Percentiles rank a stretch among this genome's conserved stretches.
phyloP scores from a whole-genome alignment of 1,140 invertebrate species.

The Mylabris phalerata region DNA sequence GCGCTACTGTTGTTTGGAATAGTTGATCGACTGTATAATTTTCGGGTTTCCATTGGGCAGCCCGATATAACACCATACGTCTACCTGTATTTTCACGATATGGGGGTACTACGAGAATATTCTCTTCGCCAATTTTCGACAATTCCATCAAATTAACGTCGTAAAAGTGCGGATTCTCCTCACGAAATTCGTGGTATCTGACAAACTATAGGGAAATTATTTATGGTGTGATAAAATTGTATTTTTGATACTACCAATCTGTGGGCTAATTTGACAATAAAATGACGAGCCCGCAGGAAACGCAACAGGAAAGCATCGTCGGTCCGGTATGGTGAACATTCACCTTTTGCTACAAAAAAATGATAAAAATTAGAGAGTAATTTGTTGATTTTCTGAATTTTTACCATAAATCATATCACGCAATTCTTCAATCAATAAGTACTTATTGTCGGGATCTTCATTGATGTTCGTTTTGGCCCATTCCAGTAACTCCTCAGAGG shows the following conservation, averaged over 20 bases:
- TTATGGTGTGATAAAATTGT: not conserved
- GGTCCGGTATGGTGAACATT: slow-evolving; percentile 65
- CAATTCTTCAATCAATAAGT: slow-evolving; percentile 53
- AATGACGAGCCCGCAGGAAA: slow-evolving; percentile 76
- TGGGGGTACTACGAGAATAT: slow-evolving; percentile 63
- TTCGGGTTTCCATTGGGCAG: slow-evolving; percentile 67
- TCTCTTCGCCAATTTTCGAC: slow-evolving; percentile 58
- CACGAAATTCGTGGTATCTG: slow-evolving; percentile 68
- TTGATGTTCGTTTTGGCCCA: slow-evolving; percentile 39
- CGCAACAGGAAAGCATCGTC: slow-evolving; percentile 77
- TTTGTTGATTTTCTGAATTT: slow-evolving; percentile 17
- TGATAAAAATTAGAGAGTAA: not conserved
- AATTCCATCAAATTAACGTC: slow-evolving; percentile 59
- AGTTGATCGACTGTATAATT: slow-evolving; percentile 59
- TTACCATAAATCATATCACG: slow-evolving; percentile 70
- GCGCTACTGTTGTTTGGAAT: slow-evolving; percentile 62
- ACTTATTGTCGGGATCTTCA: slow-evolving; percentile 48
- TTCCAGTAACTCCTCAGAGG: slow-evolving; percentile 30
- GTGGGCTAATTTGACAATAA: slow-evolving; percentile 71
- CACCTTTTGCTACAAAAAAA: slow-evolving; percentile 57
- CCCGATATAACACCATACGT: slow-evolving; percentile 58
- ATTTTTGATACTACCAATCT: slow-evolving; percentile 53
- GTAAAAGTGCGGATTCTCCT: slow-evolving; percentile 62
- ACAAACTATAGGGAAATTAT: slow-evolving; percentile 50
- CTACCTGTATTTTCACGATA: slow-evolving; percentile 65